A percentile compares a stretch with the other conserved stretches of the same genome.
phyloP scores from a whole-genome alignment of 2,888 invertebrate genomes.

The Lochmaea capreae region DNA sequence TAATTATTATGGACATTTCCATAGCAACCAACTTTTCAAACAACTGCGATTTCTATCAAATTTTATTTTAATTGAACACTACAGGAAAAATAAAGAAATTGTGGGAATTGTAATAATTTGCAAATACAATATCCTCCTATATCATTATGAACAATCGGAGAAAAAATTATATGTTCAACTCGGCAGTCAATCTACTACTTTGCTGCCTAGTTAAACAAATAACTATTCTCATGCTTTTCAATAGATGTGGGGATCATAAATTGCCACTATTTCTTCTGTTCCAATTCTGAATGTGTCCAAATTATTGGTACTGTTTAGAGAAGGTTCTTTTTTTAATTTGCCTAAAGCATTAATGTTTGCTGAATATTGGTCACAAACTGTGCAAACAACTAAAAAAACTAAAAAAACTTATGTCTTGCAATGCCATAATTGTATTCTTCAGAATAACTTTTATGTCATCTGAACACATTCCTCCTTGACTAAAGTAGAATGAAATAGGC shows the following conservation, averaged over 20 bases:
- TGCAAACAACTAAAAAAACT: constrained; percentile 25
- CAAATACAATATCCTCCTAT: too few relatives aligned
- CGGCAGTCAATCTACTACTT: too few relatives aligned
- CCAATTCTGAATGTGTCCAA: neutral
- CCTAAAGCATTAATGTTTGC: neutral
- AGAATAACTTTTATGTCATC: constrained; percentile 9
- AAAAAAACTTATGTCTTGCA: constrained; percentile 22
- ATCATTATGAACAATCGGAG: too few relatives aligned
- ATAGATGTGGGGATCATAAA: constrained; percentile 4
- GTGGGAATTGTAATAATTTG: too few relatives aligned
- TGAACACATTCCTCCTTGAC: constrained; percentile 25
- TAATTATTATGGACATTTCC: too few relatives aligned
- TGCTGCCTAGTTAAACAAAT: too few relatives aligned
- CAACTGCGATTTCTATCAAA: too few relatives aligned
- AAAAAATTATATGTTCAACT: too few relatives aligned
- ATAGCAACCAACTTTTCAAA: too few relatives aligned
- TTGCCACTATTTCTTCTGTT: neutral
- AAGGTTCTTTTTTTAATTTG: neutral
- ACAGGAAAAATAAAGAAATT: too few relatives aligned
- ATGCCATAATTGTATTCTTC: constrained; percentile 11
- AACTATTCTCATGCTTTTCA: neutral
- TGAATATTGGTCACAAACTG: constrained; percentile 26
- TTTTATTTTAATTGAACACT: too few relatives aligned
- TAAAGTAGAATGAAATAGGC: constrained; percentile 31
- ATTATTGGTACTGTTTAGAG: neutral